Conservation (phyloP, 2,113 vertebrate genomes). For the Leptosomus discolor region DNA sequence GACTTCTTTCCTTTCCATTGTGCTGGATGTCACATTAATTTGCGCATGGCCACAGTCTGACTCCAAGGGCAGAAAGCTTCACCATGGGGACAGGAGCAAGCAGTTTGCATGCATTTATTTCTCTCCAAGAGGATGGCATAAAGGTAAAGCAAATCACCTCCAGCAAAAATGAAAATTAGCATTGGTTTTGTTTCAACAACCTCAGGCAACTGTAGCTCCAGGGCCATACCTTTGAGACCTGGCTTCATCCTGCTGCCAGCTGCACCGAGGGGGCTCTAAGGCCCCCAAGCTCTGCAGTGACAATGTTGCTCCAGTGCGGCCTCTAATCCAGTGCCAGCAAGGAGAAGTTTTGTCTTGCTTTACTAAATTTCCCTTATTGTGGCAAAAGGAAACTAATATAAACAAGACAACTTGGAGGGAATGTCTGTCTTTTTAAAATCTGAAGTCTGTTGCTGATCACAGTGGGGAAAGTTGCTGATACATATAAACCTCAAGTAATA, state of each 20-base stretch:
- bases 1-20: neutral
- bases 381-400: neutral
- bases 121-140: neutral
- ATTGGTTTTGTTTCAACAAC: neutral
- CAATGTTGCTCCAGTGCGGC: neutral
- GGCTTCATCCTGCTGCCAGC: neutral
- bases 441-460: fast-evolving
- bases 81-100: neutral
- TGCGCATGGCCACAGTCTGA: neutral
- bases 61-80: neutral
- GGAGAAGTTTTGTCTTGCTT: neutral
- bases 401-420: neutral
- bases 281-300: neutral
- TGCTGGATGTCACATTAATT: neutral
- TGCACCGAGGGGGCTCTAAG: neutral
- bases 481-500: neutral
- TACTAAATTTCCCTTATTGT: neutral
- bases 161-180: neutral
- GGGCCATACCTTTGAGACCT: neutral
- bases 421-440: neutral
- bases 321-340: neutral
- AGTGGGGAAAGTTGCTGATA: neutral
- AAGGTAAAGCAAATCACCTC: neutral
- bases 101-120: neutral
- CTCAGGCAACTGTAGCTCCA: neutral